A percentile compares a stretch with the other conserved stretches of the same genome.
Conservation (phyloP, 2,888 invertebrate genomes). For the Lymantria monacha region DNA sequence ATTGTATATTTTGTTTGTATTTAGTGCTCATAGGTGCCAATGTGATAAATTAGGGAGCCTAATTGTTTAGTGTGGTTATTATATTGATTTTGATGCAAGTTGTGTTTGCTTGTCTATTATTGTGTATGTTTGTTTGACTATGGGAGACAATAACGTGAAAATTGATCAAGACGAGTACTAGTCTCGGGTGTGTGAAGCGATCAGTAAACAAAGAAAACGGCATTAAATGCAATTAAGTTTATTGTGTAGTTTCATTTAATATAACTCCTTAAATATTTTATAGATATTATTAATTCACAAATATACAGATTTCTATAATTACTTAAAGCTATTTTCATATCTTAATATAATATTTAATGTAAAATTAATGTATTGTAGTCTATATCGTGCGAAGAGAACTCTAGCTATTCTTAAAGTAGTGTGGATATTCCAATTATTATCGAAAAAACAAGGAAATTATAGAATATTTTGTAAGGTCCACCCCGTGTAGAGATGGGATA, state of each 20-base stretch:
- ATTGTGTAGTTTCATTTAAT: slow-evolving; percentile 50
- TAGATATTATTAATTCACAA: neutral
- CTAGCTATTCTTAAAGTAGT: no score
- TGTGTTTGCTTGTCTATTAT: slow-evolving; percentile 44
- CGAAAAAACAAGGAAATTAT: no score
- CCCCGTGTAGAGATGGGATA: no score
- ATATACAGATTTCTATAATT: neutral
- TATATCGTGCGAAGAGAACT: no score
- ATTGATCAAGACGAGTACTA: slow-evolving; percentile 45
- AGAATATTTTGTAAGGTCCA: no score
- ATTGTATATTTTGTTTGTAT: slow-evolving; percentile 57
- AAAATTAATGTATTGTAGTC: no score
- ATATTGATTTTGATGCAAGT: slow-evolving; percentile 51
- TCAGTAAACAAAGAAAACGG: slow-evolving; percentile 63
- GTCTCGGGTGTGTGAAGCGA: slow-evolving; percentile 47
- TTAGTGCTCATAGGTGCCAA: slow-evolving; percentile 77
- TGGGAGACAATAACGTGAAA: slow-evolving; percentile 47
- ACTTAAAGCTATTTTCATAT: neutral
- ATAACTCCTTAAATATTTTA: neutral
- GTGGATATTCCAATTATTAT: no score
- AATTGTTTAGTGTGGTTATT: slow-evolving; percentile 45
- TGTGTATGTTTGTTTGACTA: slow-evolving; percentile 21
- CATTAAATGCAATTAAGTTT: slow-evolving; percentile 79
- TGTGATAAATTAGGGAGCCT: slow-evolving; percentile 79
- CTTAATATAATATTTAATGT: no score